phyloP scores from a whole-genome alignment of 2,797 vertebrate genomes.

The Poecilia picta region DNA sequence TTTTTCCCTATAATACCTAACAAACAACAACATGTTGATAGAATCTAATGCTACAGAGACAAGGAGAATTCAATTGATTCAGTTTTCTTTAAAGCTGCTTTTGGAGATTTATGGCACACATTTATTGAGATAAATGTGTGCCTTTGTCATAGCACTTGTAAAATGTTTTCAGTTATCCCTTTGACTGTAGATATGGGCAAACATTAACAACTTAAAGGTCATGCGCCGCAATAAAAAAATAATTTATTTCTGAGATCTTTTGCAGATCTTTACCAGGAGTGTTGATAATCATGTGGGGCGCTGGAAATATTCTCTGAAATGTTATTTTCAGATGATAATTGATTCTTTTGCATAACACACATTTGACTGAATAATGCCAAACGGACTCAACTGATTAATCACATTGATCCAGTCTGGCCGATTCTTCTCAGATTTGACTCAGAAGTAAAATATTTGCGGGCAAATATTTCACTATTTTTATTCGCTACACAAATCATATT shows the following conservation, averaged over 20 bases:
- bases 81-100: background rate
- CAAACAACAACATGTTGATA: background rate
- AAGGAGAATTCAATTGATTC: background rate
- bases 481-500: conserved; percentile 24
- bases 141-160: background rate
- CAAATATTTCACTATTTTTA: conserved; percentile 69
- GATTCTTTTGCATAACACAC: background rate
- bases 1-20: background rate
- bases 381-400: background rate
- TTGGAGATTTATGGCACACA: no score
- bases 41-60: background rate
- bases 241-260: background rate
- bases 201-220: background rate
- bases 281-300: background rate
- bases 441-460: conserved; percentile 71
- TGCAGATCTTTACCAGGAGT: background rate
- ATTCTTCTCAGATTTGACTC: conserved; percentile 23
- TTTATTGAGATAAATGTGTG: background rate
- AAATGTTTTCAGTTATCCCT: background rate
- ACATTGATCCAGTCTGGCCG: conserved; percentile 4
- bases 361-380: background rate
- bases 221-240: background rate
- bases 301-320: background rate
- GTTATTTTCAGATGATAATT: background rate
- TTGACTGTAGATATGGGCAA: background rate